These are phyloP conservation scores for Myzus persicae DNA, from an alignment of 1,140 invertebrate species.

Conservation along the genomic window DNA sequence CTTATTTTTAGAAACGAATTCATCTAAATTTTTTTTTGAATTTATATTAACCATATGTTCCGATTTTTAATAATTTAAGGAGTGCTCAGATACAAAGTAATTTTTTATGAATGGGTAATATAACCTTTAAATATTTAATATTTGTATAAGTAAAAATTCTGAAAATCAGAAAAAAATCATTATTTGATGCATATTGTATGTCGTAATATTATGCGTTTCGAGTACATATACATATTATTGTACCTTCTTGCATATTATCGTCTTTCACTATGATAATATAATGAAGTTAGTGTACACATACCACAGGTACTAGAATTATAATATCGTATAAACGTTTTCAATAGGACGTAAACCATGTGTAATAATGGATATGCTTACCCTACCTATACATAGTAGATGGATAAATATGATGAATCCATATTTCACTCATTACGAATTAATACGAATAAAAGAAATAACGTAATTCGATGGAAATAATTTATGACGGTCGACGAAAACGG, in stretches of 20 bases:
- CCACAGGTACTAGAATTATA: background rate
- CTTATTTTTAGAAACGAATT: background rate
- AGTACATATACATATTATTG: background rate
- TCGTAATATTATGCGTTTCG: background rate
- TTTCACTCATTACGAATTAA: background rate
- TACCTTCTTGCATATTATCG: background rate
- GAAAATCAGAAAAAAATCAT: no score
- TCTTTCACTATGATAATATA: background rate
- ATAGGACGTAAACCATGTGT: no score
- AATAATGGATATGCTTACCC: no score
- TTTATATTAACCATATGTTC: background rate
- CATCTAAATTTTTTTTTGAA: background rate
- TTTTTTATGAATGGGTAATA: background rate
- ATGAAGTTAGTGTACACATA: background rate
- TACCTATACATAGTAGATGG: background rate
- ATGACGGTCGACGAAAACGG: background rate
- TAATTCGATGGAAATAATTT: background rate
- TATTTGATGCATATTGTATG: no score
- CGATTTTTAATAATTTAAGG: background rate
- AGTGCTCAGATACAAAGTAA: no score
- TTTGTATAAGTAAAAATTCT: no score
- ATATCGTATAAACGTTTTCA: background rate
- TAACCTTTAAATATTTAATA: no score
- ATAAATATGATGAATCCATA: background rate
- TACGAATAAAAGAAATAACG: background rate